phyloP scores from a whole-genome alignment of 2,113 vertebrate species.

The Excalfactoria chinensis region DNA sequence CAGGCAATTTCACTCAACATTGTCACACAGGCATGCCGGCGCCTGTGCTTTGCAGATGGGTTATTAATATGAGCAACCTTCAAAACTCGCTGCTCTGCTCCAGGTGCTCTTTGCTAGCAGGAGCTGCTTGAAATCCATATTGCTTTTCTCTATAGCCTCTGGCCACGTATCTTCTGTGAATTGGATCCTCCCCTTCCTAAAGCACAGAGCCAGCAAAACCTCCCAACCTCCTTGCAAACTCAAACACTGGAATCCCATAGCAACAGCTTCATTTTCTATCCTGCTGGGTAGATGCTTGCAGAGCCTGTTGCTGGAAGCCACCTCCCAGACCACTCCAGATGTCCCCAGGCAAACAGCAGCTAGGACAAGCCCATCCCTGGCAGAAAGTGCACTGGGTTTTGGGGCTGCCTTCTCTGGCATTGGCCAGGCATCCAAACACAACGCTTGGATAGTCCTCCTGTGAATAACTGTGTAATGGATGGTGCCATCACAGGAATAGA shows the following conservation, averaged over 20 bases:
- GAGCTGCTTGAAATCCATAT: not conserved
- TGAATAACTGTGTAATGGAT: not conserved
- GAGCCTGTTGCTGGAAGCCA: not conserved
- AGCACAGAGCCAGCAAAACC: not conserved
- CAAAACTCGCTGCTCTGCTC: not conserved
- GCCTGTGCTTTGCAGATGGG: not conserved
- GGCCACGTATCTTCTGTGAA: not conserved
- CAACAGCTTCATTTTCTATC: not conserved
- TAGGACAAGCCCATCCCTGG: not conserved
- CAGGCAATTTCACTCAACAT: not conserved
- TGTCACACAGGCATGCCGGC: not conserved
- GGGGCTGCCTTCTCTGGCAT: not conserved
- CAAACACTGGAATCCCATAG: accelerated
- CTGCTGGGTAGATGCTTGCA: not conserved
- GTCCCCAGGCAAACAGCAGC: not conserved
- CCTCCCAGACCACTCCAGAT: not conserved
- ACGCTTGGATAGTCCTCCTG: not conserved
- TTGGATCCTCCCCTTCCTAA: not conserved
- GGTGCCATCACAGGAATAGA: not conserved
- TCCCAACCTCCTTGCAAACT: not conserved
- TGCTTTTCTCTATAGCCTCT: not conserved
- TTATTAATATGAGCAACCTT: not conserved
- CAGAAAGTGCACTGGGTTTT: not conserved
- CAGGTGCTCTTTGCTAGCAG: not conserved
- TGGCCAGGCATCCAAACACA: not conserved